These are phyloP conservation scores for Brachionus calyciflorus DNA, from an alignment of 1,140 invertebrate genomes.

Conservation along the genomic window DNA sequence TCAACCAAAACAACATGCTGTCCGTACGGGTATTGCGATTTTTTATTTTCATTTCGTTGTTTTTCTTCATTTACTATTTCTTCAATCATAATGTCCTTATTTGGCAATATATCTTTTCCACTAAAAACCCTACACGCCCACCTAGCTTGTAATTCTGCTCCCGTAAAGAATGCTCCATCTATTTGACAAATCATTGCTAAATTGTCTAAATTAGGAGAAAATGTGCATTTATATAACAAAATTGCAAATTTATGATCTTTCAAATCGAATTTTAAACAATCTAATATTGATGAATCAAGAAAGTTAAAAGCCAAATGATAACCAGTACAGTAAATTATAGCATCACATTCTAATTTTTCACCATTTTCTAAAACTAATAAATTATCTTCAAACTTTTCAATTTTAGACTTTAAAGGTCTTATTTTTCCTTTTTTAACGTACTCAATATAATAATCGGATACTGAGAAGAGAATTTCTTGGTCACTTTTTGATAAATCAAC, in stretches of 20 bases:
- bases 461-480: neutral
- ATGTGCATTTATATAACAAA: slow-evolving; percentile 5
- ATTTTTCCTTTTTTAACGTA: neutral
- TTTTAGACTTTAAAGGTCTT: neutral
- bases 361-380: slow-evolving; percentile 19
- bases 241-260: neutral
- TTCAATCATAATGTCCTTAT: neutral
- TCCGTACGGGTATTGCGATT: slow-evolving; percentile 13
- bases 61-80: slow-evolving; percentile 14
- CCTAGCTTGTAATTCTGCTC: slow-evolving; percentile 15
- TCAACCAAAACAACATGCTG: neutral
- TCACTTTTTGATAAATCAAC: neutral
- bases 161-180: neutral
- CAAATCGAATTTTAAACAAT: neutral
- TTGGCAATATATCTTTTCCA: neutral
- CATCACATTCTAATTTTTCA: neutral
- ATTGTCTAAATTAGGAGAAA: slow-evolving; percentile 10
- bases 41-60: neutral
- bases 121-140: slow-evolving; percentile 15
- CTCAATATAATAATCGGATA: slow-evolving; percentile 13
- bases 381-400: neutral
- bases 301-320: neutral
- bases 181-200: slow-evolving; percentile 10
- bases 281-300: neutral
- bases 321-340: slow-evolving; percentile 35